Evolutionary conservation across 2,888 invertebrate genomes (phyloP).

Genomic region (Rhagophthalmus giganteus): DNA sequence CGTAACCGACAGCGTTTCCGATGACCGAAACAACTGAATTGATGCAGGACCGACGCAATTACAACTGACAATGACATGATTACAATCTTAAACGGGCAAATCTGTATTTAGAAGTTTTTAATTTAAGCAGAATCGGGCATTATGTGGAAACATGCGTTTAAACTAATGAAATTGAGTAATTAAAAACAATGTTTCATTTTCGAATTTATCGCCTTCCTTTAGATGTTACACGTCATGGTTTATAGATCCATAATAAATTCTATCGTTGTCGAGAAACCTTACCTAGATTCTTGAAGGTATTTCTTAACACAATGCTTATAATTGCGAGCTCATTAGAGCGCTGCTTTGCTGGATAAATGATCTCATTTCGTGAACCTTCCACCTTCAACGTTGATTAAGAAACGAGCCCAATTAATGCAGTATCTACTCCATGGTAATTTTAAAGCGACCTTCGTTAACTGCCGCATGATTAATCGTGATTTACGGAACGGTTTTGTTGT

Average conservation of each 20-base stretch:
- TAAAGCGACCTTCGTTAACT: slow-evolving; percentile 17
- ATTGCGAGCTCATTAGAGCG: slow-evolving; percentile 25
- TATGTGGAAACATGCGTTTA: too few species aligned
- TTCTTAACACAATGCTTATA: slow-evolving; percentile 28
- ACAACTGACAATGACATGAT: too few species aligned
- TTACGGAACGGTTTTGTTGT: slow-evolving; percentile 7
- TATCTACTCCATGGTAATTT: slow-evolving; percentile 16
- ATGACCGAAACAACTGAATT: too few species aligned
- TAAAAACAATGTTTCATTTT: slow-evolving; percentile 25
- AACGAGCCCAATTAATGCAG: slow-evolving; percentile 22
- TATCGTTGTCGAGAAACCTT: slow-evolving; percentile 15
- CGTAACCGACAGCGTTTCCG: too few species aligned
- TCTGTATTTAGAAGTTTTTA: too few species aligned
- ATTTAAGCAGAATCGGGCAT: too few species aligned
- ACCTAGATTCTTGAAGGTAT: slow-evolving; percentile 26
- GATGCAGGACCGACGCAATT: too few species aligned
- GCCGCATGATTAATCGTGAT: slow-evolving; percentile 18
- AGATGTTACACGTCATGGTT: slow-evolving; percentile 11
- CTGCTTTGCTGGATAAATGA: slow-evolving; percentile 23
- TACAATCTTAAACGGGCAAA: too few species aligned
- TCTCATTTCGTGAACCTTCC: slow-evolving; percentile 28
- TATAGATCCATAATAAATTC: slow-evolving; percentile 17
- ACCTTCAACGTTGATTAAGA: slow-evolving; percentile 23
- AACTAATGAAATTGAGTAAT: too few species aligned
- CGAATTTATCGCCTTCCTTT: slow-evolving; percentile 16